These are phyloP conservation scores for Ammospiza nelsoni DNA, from an alignment of 2,113 vertebrate genomes.

Conservation along the genomic window DNA sequence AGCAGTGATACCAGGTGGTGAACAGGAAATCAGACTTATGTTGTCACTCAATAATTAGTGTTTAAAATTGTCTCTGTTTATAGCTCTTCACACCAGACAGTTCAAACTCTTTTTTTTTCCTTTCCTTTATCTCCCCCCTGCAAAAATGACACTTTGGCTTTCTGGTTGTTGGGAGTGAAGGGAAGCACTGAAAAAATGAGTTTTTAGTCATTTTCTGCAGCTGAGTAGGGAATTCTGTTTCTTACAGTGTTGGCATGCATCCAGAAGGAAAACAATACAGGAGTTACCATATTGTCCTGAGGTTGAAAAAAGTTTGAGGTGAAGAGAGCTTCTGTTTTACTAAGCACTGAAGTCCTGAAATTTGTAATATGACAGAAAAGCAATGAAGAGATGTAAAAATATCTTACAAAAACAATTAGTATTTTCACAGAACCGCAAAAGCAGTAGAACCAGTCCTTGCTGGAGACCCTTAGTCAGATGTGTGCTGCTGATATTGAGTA, in stretches of 20 bases:
- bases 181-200: neutral
- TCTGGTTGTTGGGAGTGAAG: neutral
- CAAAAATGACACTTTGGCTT: neutral
- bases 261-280: neutral
- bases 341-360: neutral
- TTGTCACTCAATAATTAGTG: neutral
- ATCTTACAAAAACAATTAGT: neutral
- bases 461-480: neutral
- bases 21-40: neutral
- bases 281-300: neutral
- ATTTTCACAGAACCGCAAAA: neutral
- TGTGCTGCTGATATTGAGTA: neutral
- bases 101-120: neutral
- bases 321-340: neutral
- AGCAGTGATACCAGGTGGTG: neutral
- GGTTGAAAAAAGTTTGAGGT: neutral
- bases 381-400: neutral
- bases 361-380: neutral
- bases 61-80: neutral
- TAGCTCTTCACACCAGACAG: neutral
- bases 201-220: neutral
- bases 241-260: neutral
- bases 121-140: accelerated
- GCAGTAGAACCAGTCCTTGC: neutral
- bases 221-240: neutral